These are phyloP conservation scores for Aphodius granarius DNA, from an alignment of 2,888 invertebrate species.

Conservation along the genomic window DNA sequence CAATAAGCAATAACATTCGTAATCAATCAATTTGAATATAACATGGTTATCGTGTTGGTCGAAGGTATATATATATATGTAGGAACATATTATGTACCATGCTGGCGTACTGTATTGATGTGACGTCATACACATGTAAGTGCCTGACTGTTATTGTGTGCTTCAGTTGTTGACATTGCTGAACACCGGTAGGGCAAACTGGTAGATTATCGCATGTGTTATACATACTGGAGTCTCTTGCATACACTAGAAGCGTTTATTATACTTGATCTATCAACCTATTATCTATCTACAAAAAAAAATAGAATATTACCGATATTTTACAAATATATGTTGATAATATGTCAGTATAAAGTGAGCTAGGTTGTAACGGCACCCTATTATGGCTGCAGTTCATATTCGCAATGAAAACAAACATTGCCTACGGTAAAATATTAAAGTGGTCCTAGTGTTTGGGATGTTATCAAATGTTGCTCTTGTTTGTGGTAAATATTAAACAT, in stretches of 20 bases:
- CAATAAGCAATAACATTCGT: too few relatives aligned
- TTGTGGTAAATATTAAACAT: constrained; percentile 11
- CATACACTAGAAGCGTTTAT: too few relatives aligned
- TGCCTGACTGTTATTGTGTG: background rate
- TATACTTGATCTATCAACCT: too few relatives aligned
- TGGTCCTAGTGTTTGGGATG: constrained; percentile 7
- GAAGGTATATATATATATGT: background rate
- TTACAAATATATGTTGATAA: background rate
- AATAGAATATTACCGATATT: background rate
- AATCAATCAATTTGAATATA: constrained; percentile 6
- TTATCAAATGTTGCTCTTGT: constrained; percentile 10
- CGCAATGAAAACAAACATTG: constrained; percentile 5
- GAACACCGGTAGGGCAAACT: background rate
- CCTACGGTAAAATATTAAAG: constrained; percentile 9
- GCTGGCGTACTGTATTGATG: constrained; percentile 4
- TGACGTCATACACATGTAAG: constrained; percentile 14
- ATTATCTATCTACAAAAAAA: background rate
- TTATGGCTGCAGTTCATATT: constrained; percentile 1
- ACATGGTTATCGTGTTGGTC: background rate
- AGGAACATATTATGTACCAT: background rate
- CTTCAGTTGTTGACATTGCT: constrained; percentile 1
- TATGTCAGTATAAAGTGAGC: background rate
- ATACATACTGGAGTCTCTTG: too few relatives aligned
- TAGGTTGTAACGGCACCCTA: background rate
- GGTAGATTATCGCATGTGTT: too few relatives aligned